Evolutionary conservation across 2,888 invertebrate genomes (phyloP).

Genomic region (Tenthredo mesomela): DNA sequence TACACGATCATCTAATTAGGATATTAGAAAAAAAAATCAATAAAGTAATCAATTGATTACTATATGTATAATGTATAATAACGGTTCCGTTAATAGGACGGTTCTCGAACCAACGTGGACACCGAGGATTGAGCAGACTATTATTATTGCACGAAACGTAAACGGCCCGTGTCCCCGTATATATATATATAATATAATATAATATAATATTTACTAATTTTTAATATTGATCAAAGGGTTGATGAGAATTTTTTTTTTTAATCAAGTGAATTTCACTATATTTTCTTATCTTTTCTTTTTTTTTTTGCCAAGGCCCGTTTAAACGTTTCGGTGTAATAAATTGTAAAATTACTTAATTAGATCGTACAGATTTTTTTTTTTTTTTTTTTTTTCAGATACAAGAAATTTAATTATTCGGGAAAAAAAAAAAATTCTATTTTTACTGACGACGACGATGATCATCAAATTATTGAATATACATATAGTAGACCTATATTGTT

Average conservation of each 20-base stretch:
- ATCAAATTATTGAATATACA: background rate
- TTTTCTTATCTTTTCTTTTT: background rate
- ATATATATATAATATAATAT: background rate
- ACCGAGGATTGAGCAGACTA: constrained; percentile 76
- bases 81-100: constrained; percentile 45
- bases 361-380: background rate
- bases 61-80: constrained; percentile 43
- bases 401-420: background rate
- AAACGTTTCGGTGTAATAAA: constrained; percentile 3
- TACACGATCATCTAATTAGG: constrained; percentile 22
- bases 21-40: too few species aligned
- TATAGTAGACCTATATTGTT: background rate
- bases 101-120: constrained; percentile 73
- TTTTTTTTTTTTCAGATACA: background rate
- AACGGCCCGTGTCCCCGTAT: background rate
- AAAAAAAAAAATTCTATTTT: background rate
- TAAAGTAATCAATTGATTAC: background rate
- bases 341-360: background rate
- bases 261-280: background rate
- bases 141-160: constrained; percentile 53
- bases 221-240: background rate
- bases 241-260: background rate
- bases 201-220: too few species aligned
- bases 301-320: background rate
- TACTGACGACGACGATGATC: too few species aligned